Conservation (phyloP, 2,888 invertebrate species). For the Patella pellucida region DNA sequence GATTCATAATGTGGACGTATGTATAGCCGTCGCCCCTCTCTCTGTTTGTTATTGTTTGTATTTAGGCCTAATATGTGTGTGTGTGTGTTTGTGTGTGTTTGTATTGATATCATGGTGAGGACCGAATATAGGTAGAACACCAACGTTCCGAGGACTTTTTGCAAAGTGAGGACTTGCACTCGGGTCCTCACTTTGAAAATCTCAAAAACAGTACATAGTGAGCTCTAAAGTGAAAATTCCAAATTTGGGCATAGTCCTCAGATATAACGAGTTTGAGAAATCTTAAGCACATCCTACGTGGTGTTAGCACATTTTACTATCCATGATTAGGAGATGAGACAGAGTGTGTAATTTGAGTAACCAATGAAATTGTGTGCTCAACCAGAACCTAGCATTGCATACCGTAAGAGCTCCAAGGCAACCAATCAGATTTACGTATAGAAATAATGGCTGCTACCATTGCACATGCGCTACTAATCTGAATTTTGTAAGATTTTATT, state of each 20-base stretch:
- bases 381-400: background rate
- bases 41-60: too few relatives aligned
- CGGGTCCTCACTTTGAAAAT: conserved; percentile 11
- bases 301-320: conserved; percentile 5
- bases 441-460: background rate
- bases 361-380: conserved; percentile 4
- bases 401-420: background rate
- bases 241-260: background rate
- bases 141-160: conserved; percentile 11
- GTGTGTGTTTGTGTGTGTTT: conserved; percentile 59
- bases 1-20: too few relatives aligned
- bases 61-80: too few relatives aligned
- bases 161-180: conserved; percentile 8
- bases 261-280: conserved; percentile 1
- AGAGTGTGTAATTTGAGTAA: background rate
- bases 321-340: conserved; percentile 4
- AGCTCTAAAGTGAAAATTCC: background rate
- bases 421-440: background rate
- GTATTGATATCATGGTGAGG: background rate
- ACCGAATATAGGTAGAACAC: background rate
- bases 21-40: too few relatives aligned
- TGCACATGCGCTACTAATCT: too few relatives aligned
- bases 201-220: background rate
- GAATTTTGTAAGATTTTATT: background rate
- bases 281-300: background rate